Evolutionary conservation across 2,797 vertebrate species (phyloP).

Genomic region (Scyliorhinus canicula): DNA sequence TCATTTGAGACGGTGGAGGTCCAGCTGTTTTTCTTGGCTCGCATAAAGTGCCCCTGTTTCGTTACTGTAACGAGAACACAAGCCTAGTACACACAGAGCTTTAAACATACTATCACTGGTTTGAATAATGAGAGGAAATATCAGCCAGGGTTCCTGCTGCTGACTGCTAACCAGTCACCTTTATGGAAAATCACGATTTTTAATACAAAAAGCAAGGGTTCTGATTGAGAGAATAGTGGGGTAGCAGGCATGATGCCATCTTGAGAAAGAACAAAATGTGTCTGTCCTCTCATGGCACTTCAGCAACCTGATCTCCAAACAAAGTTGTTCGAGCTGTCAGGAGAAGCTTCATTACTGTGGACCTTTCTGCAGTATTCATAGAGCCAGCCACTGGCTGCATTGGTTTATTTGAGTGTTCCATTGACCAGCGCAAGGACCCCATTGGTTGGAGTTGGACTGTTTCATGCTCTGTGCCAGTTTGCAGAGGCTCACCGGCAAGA

Average conservation of each 20-base stretch:
- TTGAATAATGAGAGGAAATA: background rate
- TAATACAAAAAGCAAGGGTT: background rate
- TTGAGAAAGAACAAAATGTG: background rate
- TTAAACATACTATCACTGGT: background rate
- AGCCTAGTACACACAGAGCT: no score
- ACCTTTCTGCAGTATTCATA: background rate
- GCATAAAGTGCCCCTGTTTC: no score
- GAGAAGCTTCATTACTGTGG: background rate
- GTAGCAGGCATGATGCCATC: no score
- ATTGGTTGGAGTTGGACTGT: background rate
- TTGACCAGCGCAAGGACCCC: background rate
- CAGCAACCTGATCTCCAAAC: background rate
- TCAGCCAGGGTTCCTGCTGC: no score
- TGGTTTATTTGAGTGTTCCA: background rate
- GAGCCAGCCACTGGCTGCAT: background rate
- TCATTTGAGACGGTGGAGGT: no score
- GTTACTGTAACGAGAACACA: no score
- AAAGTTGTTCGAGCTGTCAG: background rate
- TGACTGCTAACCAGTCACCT: background rate
- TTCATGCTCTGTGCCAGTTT: no score
- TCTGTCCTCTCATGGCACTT: background rate
- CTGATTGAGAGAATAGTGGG: background rate
- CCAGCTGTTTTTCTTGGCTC: no score
- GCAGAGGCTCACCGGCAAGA: background rate
- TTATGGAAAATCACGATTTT: no score